phyloP scores from a whole-genome alignment of 2,113 vertebrate species.

The Pungitius pungitius region DNA sequence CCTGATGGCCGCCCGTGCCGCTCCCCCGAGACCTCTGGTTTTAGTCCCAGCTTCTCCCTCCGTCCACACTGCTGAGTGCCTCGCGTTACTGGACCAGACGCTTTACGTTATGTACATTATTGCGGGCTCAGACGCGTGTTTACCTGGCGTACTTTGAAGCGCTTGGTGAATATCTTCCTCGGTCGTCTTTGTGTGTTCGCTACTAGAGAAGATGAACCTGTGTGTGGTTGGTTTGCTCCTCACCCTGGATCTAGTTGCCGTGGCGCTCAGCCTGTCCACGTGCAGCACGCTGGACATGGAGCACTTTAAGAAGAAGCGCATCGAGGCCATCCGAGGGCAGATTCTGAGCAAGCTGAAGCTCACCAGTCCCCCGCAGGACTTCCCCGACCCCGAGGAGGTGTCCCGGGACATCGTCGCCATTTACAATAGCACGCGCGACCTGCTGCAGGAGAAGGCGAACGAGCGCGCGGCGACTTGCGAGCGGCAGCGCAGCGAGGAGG shows the following conservation, averaged over 20 bases:
- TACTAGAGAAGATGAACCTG: slow-evolving; percentile 87
- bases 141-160: not conserved
- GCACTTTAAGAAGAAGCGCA: slow-evolving; percentile 95
- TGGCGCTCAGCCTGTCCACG: slow-evolving; percentile 91
- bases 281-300: slow-evolving; percentile 98
- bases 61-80: slow-evolving; percentile 53
- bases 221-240: slow-evolving; percentile 88
- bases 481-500: slow-evolving; percentile 90
- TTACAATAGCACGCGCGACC: slow-evolving; percentile 97
- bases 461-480: slow-evolving; percentile 91
- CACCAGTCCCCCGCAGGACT: slow-evolving; percentile 87
- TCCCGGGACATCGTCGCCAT: slow-evolving; percentile 94
- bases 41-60: slow-evolving; percentile 38
- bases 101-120: not conserved
- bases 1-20: slow-evolving; percentile 25
- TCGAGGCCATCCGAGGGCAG: slow-evolving; percentile 95
- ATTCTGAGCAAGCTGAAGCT: slow-evolving; percentile 98
- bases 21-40: not conserved
- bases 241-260: slow-evolving; percentile 87
- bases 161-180: slow-evolving; percentile 16
- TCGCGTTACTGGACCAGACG: slow-evolving; percentile 21
- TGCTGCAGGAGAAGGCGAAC: slow-evolving; percentile 94
- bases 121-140: not conserved
- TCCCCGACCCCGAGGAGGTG: slow-evolving; percentile 90
- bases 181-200: slow-evolving; percentile 13